Conservation (phyloP, 2,797 vertebrate genomes). For the Amblyraja radiata region DNA sequence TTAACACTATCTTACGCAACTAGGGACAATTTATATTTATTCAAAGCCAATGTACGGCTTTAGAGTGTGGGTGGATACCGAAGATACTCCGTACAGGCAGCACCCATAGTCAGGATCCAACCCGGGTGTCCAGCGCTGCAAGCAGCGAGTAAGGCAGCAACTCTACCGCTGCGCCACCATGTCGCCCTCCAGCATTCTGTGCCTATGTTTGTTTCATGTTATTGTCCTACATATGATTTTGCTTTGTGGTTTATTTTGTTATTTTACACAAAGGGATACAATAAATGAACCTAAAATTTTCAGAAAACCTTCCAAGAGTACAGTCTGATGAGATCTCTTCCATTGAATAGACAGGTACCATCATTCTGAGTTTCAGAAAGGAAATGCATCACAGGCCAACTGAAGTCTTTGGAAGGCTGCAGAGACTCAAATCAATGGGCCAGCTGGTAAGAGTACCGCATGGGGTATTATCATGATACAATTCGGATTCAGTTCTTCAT, state of each 20-base stretch:
- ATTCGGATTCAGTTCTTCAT: neutral
- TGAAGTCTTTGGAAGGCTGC: neutral
- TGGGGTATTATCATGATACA: too few species aligned
- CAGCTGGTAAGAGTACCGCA: neutral
- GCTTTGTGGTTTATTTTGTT: neutral
- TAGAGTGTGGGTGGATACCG: too few species aligned
- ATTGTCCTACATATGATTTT: neutral
- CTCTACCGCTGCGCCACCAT: too few species aligned
- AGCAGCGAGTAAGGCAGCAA: too few species aligned
- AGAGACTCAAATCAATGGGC: neutral
- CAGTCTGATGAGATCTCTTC: neutral
- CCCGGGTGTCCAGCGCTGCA: too few species aligned
- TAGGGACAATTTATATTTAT: too few species aligned
- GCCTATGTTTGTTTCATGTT: neutral
- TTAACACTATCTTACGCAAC: too few species aligned
- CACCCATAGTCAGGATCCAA: too few species aligned
- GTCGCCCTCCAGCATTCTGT: too few species aligned
- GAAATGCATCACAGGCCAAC: neutral
- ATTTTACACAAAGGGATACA: neutral
- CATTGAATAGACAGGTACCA: neutral
- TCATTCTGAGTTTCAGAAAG: neutral
- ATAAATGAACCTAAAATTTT: neutral
- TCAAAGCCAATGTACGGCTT: too few species aligned
- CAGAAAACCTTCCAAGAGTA: neutral
- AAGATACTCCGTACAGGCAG: too few species aligned